Evolutionary conservation across 2,888 invertebrate species (phyloP), one percentile per base, ranked within the genome.

Genomic region (Limnephilus auricula): DNA sequence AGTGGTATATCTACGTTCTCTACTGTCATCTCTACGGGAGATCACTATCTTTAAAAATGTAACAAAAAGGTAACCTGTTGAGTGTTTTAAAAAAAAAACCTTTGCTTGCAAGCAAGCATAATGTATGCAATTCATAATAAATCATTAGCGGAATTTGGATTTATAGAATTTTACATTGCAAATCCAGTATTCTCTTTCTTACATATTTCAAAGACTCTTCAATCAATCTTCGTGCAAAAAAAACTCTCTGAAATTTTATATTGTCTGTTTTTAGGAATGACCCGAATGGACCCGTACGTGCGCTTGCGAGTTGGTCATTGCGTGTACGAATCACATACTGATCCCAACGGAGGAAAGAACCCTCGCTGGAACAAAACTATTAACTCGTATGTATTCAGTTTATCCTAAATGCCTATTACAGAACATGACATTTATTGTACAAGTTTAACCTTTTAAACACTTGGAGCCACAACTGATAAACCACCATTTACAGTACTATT

Each of bases 331-430:
- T 99, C 99, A 0, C 99, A 98, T 94, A 99, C 99, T 0, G 98
- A 98, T 94, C 97, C 98, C 92, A 99, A 98, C 95, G 99, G 99
- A 65, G 99, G 99, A 37, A 99, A 99, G 95, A 98, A 97, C 94
- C 99, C 99, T 5, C 96, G 98, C 93, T 99, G 99, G 99, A 99
- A 99, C 95, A 99, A 99, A 96, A 98, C 98, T 90, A 97, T 99
- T 93, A 98, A 98, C 94, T 98, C 98, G 98, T 98, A 95, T 95
- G 96, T 94, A 84, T 91, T 31, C 80, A 31, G 2, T 32, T 31
- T 31, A 31, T 80, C 31, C 79, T 2, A 30, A 80, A 86, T 45
- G 45, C 31, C 13, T 40, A n/a, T 34, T 25, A 65, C 25, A 2
- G 2, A 65, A 18, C 5, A 18, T 65, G 6, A 65, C 65, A 65